phyloP scores from a whole-genome alignment of 1,140 invertebrate genomes.

The Dryas iulia region DNA sequence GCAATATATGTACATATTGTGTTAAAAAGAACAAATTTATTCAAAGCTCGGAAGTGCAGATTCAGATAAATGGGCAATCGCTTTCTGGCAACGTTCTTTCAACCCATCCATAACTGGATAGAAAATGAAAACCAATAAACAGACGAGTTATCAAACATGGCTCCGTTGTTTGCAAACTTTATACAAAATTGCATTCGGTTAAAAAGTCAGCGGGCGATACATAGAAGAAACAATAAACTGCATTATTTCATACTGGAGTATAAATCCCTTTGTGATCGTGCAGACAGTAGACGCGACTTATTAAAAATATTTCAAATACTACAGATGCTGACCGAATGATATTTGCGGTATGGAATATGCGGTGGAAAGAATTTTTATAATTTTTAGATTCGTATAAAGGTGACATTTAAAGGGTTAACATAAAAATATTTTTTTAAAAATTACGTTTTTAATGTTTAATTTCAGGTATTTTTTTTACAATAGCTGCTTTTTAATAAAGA shows the following conservation, averaged over 20 bases:
- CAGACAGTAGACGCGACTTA: conserved; percentile 16
- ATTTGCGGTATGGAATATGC: not conserved
- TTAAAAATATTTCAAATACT: conserved; percentile 23
- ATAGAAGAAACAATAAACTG: conserved; percentile 28
- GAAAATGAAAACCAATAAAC: conserved; percentile 15
- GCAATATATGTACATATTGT: not conserved
- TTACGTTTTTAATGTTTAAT: too few species aligned
- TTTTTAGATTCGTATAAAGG: not conserved
- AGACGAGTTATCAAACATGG: conserved; percentile 13
- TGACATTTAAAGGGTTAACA: not conserved
- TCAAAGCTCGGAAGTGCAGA: conserved; percentile 5
- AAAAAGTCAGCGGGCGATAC: conserved; percentile 23
- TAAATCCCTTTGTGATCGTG: conserved; percentile 28
- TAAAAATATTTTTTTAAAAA: too few species aligned
- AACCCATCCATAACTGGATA: conserved; percentile 7
- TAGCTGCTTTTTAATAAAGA: too few species aligned
- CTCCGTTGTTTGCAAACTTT: conserved; percentile 16
- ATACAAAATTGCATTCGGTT: conserved; percentile 18
- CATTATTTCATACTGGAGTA: conserved; percentile 44
- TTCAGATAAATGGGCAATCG: conserved; percentile 6
- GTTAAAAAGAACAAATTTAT: conserved; percentile 8
- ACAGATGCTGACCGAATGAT: not conserved
- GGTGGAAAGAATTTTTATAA: not conserved
- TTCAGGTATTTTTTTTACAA: too few species aligned
- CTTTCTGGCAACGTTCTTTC: conserved; percentile 11